These are phyloP conservation scores for Dendrocincla tyrannina DNA, from an alignment of 2,797 vertebrate species.

Conservation along the genomic window DNA sequence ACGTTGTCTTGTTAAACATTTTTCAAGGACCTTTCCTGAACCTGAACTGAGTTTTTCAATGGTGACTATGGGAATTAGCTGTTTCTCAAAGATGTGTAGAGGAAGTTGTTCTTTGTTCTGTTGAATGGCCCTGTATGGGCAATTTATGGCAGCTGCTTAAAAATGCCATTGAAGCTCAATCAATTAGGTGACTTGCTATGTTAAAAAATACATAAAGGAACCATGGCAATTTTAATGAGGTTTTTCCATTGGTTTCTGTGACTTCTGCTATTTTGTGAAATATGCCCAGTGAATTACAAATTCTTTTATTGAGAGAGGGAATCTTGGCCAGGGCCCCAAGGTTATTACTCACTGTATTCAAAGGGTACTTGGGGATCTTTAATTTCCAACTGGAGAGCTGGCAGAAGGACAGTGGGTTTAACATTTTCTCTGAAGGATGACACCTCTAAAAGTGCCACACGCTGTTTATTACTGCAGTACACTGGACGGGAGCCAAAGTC, in stretches of 20 bases:
- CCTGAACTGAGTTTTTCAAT: not conserved
- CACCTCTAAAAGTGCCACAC: constrained; percentile 56
- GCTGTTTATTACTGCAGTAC: constrained; percentile 41
- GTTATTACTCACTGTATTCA: constrained; percentile 54
- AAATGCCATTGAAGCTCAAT: not conserved
- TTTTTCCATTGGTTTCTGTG: constrained; percentile 34
- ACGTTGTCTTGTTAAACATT: not conserved
- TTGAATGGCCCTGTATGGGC: not conserved
- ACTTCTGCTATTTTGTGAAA: constrained; percentile 23
- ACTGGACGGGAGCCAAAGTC: constrained; percentile 45
- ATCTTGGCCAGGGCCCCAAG: constrained; percentile 9
- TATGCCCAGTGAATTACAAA: not conserved
- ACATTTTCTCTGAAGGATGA: constrained; percentile 55
- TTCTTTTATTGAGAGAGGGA: constrained; percentile 9
- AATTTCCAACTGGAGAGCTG: constrained; percentile 60
- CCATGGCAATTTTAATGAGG: not conserved
- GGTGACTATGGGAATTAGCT: not conserved
- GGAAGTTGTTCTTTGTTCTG: not conserved
- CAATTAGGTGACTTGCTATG: not conserved
- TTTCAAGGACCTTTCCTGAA: not conserved
- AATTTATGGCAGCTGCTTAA: constrained; percentile 8
- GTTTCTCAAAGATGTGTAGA: not conserved
- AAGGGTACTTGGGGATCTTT: constrained; percentile 45
- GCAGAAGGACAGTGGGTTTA: constrained; percentile 47
- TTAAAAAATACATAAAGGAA: constrained; percentile 29